Evolutionary conservation across 2,797 vertebrate species (phyloP), one percentile per base, ranked within the genome.

Genomic region (Heliangelus exortis): DNA sequence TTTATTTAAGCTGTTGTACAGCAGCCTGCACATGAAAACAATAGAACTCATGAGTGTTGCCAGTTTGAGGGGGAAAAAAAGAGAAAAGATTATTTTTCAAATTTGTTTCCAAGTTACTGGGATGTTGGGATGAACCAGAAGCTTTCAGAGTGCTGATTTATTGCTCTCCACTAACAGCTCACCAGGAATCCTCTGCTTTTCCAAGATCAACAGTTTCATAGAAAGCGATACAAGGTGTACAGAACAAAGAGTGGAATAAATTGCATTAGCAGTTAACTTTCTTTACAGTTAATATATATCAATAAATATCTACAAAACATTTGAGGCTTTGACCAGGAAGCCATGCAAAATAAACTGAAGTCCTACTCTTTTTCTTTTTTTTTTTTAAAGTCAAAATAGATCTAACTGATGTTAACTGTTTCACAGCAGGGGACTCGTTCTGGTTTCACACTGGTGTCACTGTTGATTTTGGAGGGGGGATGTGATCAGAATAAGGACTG

Each of bases 91-190:
- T 87, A 33, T 48, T 96, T 96, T 94, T 96, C 89, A 95, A 88
- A 96, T 83, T 68, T 84, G 26, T 29, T 96, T 91, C 90, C 95
- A 96, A 96, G 95, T 79, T 96, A 92, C 87, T 93, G 95, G 96
- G 97, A 97, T 97, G 97, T 87, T 93, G 95, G 96, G 97, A 97
- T 97, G 97, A 96, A 93, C 95, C 95, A 97, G 95, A 95, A 96
- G 87, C 96, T 91, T 96, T 97, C 84, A 66, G 81, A 92, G 90
- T 47, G 90, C 91, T 97, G 97, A 97, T 87, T 96, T 97, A 97
- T 97, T 92, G 86, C 84, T 90, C 84, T 85, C 88, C 34, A 59
- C 84, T 93, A 90, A 89, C 5, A 1, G 75, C 94, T 96, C 90
- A 61, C 95, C 80, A 87, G 95, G 91, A 93, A 65, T 90, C 47